Conservation (phyloP, 2,797 vertebrate genomes). For the Phataginus tricuspis region DNA sequence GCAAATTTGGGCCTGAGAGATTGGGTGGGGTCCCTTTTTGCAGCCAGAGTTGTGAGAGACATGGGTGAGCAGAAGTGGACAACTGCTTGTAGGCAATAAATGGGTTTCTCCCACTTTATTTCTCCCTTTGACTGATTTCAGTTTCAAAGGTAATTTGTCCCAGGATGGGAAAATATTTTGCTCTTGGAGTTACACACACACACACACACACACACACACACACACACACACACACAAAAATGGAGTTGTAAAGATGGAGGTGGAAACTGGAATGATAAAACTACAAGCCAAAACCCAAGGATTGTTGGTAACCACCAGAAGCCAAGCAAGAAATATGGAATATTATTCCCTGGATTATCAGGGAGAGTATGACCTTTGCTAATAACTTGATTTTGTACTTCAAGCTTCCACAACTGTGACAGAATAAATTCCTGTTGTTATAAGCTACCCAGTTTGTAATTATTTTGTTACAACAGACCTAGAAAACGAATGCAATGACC, state of each 20-base stretch:
- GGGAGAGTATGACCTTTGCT: neutral
- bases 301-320: neutral
- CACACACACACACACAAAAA: neutral
- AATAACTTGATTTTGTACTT: neutral
- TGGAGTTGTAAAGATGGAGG: neutral
- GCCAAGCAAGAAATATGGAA: neutral
- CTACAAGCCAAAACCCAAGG: neutral
- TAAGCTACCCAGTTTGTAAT: neutral
- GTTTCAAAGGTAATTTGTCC: too few species aligned
- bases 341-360: neutral
- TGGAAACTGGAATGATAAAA: neutral
- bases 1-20: too few species aligned
- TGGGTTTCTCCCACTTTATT: too few species aligned
- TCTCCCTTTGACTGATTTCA: too few species aligned
- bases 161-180: too few species aligned
- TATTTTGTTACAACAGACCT: neutral
- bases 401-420: neutral
- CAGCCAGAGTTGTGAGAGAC: too few species aligned
- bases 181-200: too few species aligned
- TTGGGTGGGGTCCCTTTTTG: too few species aligned
- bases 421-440: neutral
- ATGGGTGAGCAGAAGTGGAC: too few species aligned
- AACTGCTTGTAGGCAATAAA: too few species aligned
- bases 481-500: neutral
- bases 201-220: neutral